phyloP scores from a whole-genome alignment of 2,797 vertebrate genomes.

The Cirrhinus molitorella region DNA sequence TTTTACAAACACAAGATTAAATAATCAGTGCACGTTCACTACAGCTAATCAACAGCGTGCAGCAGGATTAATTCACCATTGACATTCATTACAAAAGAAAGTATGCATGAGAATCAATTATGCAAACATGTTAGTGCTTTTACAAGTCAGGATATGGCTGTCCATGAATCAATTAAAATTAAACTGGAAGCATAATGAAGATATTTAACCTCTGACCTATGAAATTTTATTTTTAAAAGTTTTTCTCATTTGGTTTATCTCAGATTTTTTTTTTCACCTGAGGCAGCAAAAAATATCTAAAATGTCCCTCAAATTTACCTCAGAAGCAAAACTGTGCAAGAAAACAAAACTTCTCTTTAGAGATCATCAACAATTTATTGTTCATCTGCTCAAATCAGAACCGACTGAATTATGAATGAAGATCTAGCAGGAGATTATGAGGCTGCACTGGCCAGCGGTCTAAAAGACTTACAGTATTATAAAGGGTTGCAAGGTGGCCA shows the following conservation, averaged over 20 bases:
- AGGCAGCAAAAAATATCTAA: neutral
- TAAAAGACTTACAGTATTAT: neutral
- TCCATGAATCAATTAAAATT: neutral
- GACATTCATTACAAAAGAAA: neutral
- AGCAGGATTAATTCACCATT: neutral
- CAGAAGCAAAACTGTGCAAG: neutral
- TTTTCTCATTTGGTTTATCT: too few species aligned
- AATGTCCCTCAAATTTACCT: neutral
- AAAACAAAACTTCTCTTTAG: neutral
- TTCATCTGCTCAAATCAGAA: neutral
- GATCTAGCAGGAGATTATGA: conserved; percentile 3
- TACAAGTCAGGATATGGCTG: neutral
- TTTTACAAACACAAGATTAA: neutral
- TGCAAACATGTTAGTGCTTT: neutral
- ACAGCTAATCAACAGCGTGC: neutral
- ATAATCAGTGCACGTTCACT: neutral
- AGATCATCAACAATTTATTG: neutral
- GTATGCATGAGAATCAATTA: neutral
- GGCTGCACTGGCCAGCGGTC: neutral
- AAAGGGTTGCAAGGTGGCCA: neutral
- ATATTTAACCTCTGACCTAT: neutral
- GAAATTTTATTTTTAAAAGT: neutral
- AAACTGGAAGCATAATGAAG: neutral
- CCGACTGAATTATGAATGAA: neutral
- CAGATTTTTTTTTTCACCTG: neutral